Evolutionary conservation across 2,113 vertebrate species (phyloP), one percentile per base, ranked within the genome.

Genomic region (Azemiops feae): DNA sequence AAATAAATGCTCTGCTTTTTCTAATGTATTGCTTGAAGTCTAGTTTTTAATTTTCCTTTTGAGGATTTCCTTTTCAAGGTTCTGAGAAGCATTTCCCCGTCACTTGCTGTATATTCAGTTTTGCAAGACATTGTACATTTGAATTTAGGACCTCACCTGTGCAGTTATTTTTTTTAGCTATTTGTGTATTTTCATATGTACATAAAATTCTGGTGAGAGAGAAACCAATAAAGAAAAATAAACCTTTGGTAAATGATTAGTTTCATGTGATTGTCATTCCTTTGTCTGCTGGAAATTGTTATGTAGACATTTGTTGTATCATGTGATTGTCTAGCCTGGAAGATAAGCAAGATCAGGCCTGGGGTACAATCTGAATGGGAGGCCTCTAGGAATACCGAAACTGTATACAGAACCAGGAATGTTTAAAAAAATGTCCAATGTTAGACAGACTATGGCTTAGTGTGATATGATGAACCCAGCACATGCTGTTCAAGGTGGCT

Each of bases 211-310:
- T 39, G 10, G 18, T 5, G 57, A 52, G 92, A 25, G 0, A 6
- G 12, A 50, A 64, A 64, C 39, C 34, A 91, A 25, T 90, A 74
- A 11, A 95, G 88, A 53, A 94, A 43, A 93, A 95, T 53, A 94
- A 94, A 92, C 27, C 0, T 0, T 94, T 93, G 81, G 0, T 89
- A 87, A 95, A 92, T 3, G 43, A 81, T 25, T 85, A 94, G 34
- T 39, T 94, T 30, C 1, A 45, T 54, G 3, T 23, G 50, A 5
- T 20, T 58, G 3, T 45, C 4, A 43, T 91, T 91, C 3, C 18
- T 81, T 81, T 81, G 34, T 74, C 69, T 1, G 2, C 69, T 81
- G 69, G 18, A 39, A 81, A 22, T 81, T 9, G 25, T 39, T 81
- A 22, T 22, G 18, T 81, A 39, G 69, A 20, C 2, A 20, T 74